These are phyloP conservation scores for Perca flavescens DNA, from an alignment of 2,113 vertebrate genomes.

Conservation along the genomic window DNA sequence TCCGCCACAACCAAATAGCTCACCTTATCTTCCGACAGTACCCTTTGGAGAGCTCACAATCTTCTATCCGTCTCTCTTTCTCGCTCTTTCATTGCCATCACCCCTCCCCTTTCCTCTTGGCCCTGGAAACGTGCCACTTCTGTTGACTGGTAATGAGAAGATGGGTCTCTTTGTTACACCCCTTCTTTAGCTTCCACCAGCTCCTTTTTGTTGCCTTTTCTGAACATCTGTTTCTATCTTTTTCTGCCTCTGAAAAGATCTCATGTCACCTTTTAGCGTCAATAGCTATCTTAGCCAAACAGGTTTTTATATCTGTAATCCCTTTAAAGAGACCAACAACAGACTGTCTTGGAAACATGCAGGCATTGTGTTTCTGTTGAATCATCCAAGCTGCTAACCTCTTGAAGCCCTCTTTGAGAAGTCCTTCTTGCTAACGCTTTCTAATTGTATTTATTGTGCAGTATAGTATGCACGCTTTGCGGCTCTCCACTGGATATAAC, in stretches of 20 bases:
- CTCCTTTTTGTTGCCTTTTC: conserved; percentile 56
- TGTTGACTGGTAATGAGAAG: conserved; percentile 72
- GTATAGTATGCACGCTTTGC: conserved; percentile 38
- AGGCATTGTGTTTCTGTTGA: conserved; percentile 34
- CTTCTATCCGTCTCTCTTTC: conserved; percentile 49
- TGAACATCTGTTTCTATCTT: conserved; percentile 62
- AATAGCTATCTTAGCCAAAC: conserved; percentile 20
- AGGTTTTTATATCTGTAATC: background rate
- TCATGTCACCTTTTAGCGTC: conserved; percentile 51
- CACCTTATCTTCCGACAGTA: conserved; percentile 74
- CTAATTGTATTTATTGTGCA: conserved; percentile 64
- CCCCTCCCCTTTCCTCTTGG: conserved; percentile 52
- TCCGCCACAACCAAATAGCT: conserved; percentile 69
- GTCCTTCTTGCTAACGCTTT: conserved; percentile 28
- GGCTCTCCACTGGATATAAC: conserved; percentile 53
- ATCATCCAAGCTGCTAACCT: conserved; percentile 35
- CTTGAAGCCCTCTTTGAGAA: conserved; percentile 40
- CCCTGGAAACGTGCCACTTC: conserved; percentile 56
- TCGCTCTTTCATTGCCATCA: conserved; percentile 32
- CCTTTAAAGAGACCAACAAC: background rate
- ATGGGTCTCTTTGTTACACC: conserved; percentile 63
- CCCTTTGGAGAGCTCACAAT: conserved; percentile 58
- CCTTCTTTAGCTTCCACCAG: conserved; percentile 44
- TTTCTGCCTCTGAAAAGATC: conserved; percentile 57
- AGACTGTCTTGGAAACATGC: conserved; percentile 52